A percentile compares a stretch with the other conserved stretches of the same genome.
Evolutionary conservation across 2,113 vertebrate genomes (phyloP).

Genomic region (Aplodontia rufa): DNA sequence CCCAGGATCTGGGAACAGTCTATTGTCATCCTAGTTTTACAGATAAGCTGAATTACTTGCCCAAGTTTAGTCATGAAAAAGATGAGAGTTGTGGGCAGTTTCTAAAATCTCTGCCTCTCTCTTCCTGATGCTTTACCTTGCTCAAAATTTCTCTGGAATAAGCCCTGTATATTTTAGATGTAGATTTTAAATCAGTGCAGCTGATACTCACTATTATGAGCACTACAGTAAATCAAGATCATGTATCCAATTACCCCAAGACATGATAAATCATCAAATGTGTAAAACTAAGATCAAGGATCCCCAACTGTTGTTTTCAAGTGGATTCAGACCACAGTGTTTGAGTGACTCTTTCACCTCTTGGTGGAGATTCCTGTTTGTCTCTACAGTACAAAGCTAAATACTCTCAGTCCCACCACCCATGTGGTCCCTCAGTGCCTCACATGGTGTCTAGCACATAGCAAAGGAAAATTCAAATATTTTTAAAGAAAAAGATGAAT

Average conservation of each 20-base stretch:
- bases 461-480: background rate
- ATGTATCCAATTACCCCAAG: slow-evolving; percentile 1
- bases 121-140: background rate
- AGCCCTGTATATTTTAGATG: background rate
- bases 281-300: slow-evolving; percentile 6
- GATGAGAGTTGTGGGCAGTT: background rate
- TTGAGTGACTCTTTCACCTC: background rate
- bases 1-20: background rate
- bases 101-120: background rate
- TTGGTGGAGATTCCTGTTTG: background rate
- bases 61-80: background rate
- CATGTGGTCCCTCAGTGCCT: background rate
- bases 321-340: background rate
- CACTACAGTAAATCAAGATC: background rate
- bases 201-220: background rate
- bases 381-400: background rate
- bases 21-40: background rate
- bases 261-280: background rate
- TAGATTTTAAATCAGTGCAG: background rate
- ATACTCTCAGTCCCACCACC: background rate
- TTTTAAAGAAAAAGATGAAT: background rate
- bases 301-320: slow-evolving; percentile 4
- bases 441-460: background rate
- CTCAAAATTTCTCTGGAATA: background rate
- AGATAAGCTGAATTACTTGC: background rate